Conservation (phyloP, 2,797 vertebrate genomes). For the Amblyopsis hoosieri region DNA sequence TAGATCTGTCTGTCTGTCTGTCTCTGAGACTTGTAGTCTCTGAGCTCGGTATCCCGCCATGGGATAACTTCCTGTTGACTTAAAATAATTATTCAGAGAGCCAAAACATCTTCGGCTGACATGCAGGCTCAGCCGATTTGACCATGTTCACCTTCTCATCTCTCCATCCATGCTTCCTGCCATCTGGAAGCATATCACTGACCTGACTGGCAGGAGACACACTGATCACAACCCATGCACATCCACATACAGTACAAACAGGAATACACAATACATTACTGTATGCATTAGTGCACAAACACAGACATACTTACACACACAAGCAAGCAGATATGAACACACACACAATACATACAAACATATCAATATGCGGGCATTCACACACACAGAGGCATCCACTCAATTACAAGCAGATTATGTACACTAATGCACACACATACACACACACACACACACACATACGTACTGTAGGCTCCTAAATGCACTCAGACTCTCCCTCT, state of each 20-base stretch:
- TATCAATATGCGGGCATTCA: conserved; percentile 1
- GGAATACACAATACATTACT: background rate
- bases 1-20: background rate
- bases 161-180: conserved; percentile 5
- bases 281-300: conserved; percentile 1
- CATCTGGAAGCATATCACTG: conserved; percentile 21
- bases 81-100: conserved; percentile 42
- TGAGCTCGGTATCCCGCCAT: conserved; percentile 2
- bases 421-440: background rate
- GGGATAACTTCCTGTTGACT: conserved; percentile 1
- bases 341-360: conserved; percentile 9
- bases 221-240: background rate
- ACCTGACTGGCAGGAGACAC: conserved; percentile 10
- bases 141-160: conserved; percentile 4
- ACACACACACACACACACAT: background rate
- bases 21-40: background rate
- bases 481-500: background rate
- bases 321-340: background rate
- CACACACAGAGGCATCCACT: conserved; percentile 1
- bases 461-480: background rate
- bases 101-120: conserved; percentile 13
- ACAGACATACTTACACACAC: conserved; percentile 10
- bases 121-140: conserved; percentile 6
- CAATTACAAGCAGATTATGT: background rate
- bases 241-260: background rate